These are phyloP conservation scores for Homalodisca vitripennis DNA, from an alignment of 1,140 invertebrate genomes.

Conservation along the genomic window DNA sequence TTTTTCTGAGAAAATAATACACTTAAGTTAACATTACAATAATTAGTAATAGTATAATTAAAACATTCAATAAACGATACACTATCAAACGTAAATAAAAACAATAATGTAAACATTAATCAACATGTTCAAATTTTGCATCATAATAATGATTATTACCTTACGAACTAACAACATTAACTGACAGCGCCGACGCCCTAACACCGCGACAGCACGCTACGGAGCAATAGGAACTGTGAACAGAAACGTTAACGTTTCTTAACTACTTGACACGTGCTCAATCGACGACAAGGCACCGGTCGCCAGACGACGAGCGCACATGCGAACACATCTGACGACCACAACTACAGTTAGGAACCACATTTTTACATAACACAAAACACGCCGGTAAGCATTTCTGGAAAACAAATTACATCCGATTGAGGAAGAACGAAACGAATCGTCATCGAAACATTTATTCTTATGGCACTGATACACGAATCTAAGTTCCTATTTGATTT, in stretches of 20 bases:
- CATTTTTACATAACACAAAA: constrained; percentile 30
- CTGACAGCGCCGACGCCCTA: not conserved
- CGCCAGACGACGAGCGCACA: constrained; percentile 31
- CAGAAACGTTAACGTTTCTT: constrained; percentile 38
- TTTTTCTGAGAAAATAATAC: constrained; percentile 1
- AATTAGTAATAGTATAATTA: constrained; percentile 26
- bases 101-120: constrained; percentile 25
- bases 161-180: constrained; percentile 20
- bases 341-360: constrained; percentile 39
- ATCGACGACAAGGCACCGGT: constrained; percentile 41
- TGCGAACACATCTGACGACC: not conserved
- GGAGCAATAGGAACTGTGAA: constrained; percentile 44
- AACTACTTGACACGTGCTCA: constrained; percentile 43
- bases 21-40: constrained; percentile 25
- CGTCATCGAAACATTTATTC: constrained; percentile 32
- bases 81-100: constrained; percentile 30
- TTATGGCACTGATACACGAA: constrained; percentile 40
- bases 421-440: constrained; percentile 10
- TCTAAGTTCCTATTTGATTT: constrained; percentile 30
- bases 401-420: not conserved
- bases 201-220: constrained; percentile 27
- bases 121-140: constrained; percentile 6
- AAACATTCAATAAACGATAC: constrained; percentile 31
- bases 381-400: not conserved
- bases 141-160: constrained; percentile 19